These are phyloP conservation scores for Drosophila baimaii DNA, from an alignment of 1,140 invertebrate genomes.

Conservation along the genomic window DNA sequence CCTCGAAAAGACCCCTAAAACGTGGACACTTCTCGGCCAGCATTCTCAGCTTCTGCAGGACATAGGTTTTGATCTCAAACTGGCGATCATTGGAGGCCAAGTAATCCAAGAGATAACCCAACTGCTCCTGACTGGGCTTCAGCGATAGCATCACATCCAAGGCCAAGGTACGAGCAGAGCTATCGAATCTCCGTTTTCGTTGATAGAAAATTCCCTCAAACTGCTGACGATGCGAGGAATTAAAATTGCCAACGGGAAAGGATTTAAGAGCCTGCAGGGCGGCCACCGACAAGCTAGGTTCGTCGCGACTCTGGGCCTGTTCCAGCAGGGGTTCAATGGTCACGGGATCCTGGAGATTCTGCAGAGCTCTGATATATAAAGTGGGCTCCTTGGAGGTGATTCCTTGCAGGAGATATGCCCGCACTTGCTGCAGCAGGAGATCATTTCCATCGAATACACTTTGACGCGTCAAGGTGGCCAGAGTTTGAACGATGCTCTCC, in stretches of 20 bases:
- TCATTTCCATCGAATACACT: conserved; percentile 63
- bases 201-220: conserved; percentile 88
- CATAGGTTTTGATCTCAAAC: conserved; percentile 89
- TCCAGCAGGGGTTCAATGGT: conserved; percentile 87
- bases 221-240: conserved; percentile 78
- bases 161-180: conserved; percentile 89
- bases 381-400: conserved; percentile 74
- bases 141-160: conserved; percentile 89
- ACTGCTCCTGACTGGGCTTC: conserved; percentile 85
- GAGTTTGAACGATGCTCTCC: conserved; percentile 88
- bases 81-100: conserved; percentile 85
- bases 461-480: conserved; percentile 87
- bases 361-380: conserved; percentile 88
- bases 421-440: conserved; percentile 55
- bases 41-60: conserved; percentile 88
- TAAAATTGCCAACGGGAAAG: conserved; percentile 85
- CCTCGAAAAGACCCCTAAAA: conserved; percentile 84
- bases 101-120: conserved; percentile 86
- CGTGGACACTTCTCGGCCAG: conserved; percentile 85
- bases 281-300: conserved; percentile 86
- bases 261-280: conserved; percentile 88
- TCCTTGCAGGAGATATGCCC: conserved; percentile 46
- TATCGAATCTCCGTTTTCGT: conserved; percentile 87
- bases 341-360: conserved; percentile 87
- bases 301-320: conserved; percentile 85